Conservation (phyloP, 1,140 invertebrate genomes). For the Habropoda laboriosa region DNA sequence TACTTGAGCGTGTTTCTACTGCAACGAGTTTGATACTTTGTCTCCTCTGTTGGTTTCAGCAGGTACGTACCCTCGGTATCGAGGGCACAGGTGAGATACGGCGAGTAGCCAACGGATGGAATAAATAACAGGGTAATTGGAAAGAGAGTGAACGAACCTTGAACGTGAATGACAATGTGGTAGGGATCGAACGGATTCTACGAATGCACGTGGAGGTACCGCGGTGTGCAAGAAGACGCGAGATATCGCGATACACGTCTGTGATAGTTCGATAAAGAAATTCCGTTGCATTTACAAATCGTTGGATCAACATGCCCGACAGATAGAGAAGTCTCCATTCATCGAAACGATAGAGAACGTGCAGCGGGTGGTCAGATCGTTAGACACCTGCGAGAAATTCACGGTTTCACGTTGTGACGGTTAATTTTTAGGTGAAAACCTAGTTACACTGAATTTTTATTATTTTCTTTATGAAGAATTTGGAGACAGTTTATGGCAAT, state of each 20-base stretch:
- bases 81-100: neutral
- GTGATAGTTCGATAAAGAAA: neutral
- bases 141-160: neutral
- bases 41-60: too few species aligned
- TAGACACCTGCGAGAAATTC: too few species aligned
- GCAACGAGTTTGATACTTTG: neutral
- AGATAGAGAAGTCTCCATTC: too few species aligned
- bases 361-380: too few species aligned
- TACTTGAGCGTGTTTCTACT: neutral
- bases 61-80: neutral
- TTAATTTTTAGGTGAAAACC: too few species aligned
- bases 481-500: too few species aligned
- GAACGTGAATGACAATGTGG: neutral
- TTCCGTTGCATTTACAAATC: neutral
- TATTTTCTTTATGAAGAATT: too few species aligned
- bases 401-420: too few species aligned
- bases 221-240: too few species aligned
- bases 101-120: neutral
- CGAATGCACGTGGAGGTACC: neutral
- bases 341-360: too few species aligned
- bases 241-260: too few species aligned
- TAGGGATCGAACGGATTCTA: neutral
- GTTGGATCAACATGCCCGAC: neutral
- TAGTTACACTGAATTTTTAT: too few species aligned
- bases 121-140: neutral